Evolutionary conservation across 2,797 vertebrate species (phyloP).

Genomic region (Micromesistius poutassou): DNA sequence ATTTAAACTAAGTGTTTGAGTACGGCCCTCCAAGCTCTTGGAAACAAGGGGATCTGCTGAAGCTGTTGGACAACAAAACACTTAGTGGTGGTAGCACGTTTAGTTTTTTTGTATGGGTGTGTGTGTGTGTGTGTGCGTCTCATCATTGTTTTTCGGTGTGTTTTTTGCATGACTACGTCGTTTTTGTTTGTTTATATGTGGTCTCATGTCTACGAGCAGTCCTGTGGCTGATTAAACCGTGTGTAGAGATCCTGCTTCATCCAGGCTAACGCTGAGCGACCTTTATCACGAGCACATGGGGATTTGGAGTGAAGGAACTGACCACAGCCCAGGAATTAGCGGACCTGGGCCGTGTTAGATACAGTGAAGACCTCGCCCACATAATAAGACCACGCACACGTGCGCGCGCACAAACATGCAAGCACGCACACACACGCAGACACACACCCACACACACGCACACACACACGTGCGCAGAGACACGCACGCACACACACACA

Average conservation of each 20-base stretch:
- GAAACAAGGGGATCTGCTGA: conserved; percentile 5
- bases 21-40: conserved; percentile 17
- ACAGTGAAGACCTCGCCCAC: background rate
- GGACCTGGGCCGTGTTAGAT: background rate
- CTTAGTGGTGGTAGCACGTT: conserved; percentile 10
- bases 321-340: conserved; percentile 14
- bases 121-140: background rate
- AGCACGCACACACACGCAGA: no score
- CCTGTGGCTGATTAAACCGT: background rate
- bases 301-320: conserved; percentile 22
- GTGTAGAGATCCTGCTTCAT: background rate
- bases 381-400: background rate
- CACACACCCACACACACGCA: no score
- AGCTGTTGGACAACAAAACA: conserved; percentile 18
- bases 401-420: no score
- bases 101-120: no score
- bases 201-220: no score
- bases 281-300: conserved; percentile 3
- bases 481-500: background rate
- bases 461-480: no score
- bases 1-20: conserved; percentile 17
- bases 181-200: background rate
- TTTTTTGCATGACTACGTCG: background rate
- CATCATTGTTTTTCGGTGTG: background rate
- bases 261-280: background rate